Evolutionary conservation across 2,888 invertebrate species (phyloP).

Genomic region (Actias luna): DNA sequence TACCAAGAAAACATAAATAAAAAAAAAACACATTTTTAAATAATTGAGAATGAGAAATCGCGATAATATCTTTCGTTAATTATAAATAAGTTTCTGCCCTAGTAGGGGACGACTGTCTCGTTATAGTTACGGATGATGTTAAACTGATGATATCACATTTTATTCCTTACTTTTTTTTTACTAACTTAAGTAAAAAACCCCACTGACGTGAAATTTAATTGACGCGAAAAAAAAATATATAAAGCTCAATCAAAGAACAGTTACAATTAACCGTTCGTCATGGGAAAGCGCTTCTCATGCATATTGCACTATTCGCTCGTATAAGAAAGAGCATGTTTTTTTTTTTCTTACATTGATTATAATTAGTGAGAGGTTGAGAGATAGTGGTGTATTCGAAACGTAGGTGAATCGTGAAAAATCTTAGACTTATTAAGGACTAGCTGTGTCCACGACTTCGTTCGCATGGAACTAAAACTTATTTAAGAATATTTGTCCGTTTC

Average conservation of each 20-base stretch:
- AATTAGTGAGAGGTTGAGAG: constrained; percentile 17
- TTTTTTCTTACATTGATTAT: constrained; percentile 52
- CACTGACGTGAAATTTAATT: constrained; percentile 59
- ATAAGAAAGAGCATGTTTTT: constrained; percentile 45
- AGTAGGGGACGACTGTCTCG: no score
- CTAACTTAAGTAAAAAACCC: constrained; percentile 12
- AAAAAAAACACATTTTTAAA: no score
- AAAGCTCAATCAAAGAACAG: constrained; percentile 70
- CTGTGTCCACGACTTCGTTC: background rate
- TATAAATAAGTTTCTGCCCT: no score
- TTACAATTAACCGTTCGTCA: constrained; percentile 58
- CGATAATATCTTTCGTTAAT: no score
- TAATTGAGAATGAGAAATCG: no score
- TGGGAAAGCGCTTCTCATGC: constrained; percentile 70
- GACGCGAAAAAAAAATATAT: constrained; percentile 58
- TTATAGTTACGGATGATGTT: no score
- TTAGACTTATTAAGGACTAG: background rate
- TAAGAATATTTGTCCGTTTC: no score
- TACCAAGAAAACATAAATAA: no score
- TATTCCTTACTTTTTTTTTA: no score
- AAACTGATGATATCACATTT: no score
- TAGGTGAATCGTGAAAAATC: constrained; percentile 27
- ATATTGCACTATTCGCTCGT: constrained; percentile 71
- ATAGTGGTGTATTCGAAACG: constrained; percentile 13
- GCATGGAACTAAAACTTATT: background rate